Evolutionary conservation across 2,113 vertebrate genomes (phyloP), one percentile per base, ranked within the genome.

Genomic region (Oryctolagus cuniculus): DNA sequence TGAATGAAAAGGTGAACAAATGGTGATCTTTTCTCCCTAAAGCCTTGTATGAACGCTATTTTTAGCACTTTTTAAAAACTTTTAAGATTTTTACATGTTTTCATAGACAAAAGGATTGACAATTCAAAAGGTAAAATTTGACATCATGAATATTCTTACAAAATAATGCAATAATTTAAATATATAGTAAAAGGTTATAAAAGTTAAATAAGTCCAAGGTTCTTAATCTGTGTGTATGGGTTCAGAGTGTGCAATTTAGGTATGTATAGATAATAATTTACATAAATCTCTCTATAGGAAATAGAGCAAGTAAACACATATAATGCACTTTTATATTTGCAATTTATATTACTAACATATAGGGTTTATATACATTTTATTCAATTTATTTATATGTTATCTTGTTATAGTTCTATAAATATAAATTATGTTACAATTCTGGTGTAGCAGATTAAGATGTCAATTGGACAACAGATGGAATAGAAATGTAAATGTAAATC

Each of bases 91-190:
- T 69, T 27, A 19, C 4, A 44, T 31, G 6, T 66, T 12, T 8
- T 85, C 17, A 74, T 3, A 36, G 64, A n/a, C 6, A 31, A 75
- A 34, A 87, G 1, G 5, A 75, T 0, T 9, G 11, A 80, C 70
- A 6, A 74, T 64, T 49, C 5, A 34, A 86, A 94, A 96, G 77
- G 24, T 66, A 3, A 89, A 24, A 87, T 96, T 64, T 90, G 2
- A 73, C 38, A 58, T 72, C 90, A 96, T 96, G 53, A 90, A 10
- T 83, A 8, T 74, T 85, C 92, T 10, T 81, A 31, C 77, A 77
- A 83, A 95, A 10, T 90, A 93, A 90, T 1, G 0, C 87, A 36
- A 27, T 90, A 94, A 96, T 92, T 55, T 96, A 93, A 97, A 49
- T 6, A 51, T 36, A 11, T 11, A 78, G 74, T 44, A 66, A 36